Evolutionary conservation across 2,113 vertebrate species (phyloP), one percentile per base, ranked within the genome.

Genomic region (Corythoichthys haematopterus): DNA sequence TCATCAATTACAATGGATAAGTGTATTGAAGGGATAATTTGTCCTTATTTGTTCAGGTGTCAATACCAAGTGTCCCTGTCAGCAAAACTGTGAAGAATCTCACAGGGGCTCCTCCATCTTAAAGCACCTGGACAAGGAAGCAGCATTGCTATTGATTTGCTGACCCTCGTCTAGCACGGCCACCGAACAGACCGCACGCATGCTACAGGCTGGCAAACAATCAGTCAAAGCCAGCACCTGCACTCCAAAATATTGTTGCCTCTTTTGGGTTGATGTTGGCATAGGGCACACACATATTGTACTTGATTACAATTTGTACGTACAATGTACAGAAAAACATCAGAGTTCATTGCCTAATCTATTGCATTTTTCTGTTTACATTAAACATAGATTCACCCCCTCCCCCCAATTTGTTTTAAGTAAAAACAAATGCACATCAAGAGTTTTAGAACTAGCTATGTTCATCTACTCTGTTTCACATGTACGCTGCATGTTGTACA

Each of bases 11-110:
- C 62, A 47, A n/a, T 59, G 74, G 84, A 83, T 74, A 76, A 45
- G 76, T 2, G 66, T 89, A 91, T 91, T 77, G 91, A 88, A 87
- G 84, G 71, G 71, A 15, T 79, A 82, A 92, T 92, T 90, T 87
- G 91, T 92, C 88, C 87, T 86, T 80, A 90, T 90, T 90, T 90
- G 90, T 91, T 69, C 76, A 47, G 43, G 66, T 89, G 90, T 91
- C 90, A 88, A 90, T 91, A 91, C 73, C 80, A 90, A 90, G 88
- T 84, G 80, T 85, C 77, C 77, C 70, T 79, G 77, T 88, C 84
- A 80, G 69, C 51, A 65, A 78, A 37, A 70, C 60, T 58, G 46
- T 45, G 20, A 53, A 52, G 59, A 68, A 62, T 52, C 62, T 35
- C 46, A 47, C n/a, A 12, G 33, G 16, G 0, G 13, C 40, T 6